phyloP scores from a whole-genome alignment of 2,888 invertebrate species.

The Liopterus haemorrhoidalis region DNA sequence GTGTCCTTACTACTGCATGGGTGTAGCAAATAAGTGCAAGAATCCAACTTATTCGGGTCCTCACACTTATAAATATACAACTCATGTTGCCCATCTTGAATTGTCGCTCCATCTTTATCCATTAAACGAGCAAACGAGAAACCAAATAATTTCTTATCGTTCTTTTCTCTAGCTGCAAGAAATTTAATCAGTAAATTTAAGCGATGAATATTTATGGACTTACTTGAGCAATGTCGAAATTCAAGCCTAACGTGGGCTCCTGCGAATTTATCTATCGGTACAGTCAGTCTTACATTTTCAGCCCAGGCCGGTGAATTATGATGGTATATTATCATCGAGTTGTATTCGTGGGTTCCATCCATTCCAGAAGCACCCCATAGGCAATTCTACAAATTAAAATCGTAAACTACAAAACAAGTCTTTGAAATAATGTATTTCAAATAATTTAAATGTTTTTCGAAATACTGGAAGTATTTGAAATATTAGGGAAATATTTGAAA shows the following conservation, averaged over 20 bases:
- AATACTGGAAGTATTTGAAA: neutral
- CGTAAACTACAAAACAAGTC: constrained; percentile 1
- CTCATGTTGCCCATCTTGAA: constrained; percentile 82
- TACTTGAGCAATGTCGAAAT: constrained; percentile 89
- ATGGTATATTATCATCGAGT: constrained; percentile 87
- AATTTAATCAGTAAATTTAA: constrained; percentile 8
- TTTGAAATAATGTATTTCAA: too few relatives aligned
- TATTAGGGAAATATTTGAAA: too few relatives aligned
- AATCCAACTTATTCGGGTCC: constrained; percentile 64
- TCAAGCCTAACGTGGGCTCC: constrained; percentile 88
- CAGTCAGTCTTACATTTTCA: constrained; percentile 78
- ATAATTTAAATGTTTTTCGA: constrained; percentile 16
- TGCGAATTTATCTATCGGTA: constrained; percentile 88
- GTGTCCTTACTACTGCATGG: constrained; percentile 60
- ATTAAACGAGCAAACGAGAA: constrained; percentile 86
- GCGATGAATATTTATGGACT: constrained; percentile 42
- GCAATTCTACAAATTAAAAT: constrained; percentile 56
- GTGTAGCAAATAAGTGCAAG: constrained; percentile 58
- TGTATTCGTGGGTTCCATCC: constrained; percentile 68
- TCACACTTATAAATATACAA: constrained; percentile 92
- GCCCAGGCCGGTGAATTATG: constrained; percentile 91
- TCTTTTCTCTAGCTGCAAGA: constrained; percentile 74
- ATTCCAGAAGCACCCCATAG: constrained; percentile 82
- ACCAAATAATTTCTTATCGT: constrained; percentile 84
- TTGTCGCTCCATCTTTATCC: constrained; percentile 85